These are phyloP conservation scores for Percopsis transmontana DNA, from an alignment of 2,113 vertebrate genomes.

Conservation along the genomic window DNA sequence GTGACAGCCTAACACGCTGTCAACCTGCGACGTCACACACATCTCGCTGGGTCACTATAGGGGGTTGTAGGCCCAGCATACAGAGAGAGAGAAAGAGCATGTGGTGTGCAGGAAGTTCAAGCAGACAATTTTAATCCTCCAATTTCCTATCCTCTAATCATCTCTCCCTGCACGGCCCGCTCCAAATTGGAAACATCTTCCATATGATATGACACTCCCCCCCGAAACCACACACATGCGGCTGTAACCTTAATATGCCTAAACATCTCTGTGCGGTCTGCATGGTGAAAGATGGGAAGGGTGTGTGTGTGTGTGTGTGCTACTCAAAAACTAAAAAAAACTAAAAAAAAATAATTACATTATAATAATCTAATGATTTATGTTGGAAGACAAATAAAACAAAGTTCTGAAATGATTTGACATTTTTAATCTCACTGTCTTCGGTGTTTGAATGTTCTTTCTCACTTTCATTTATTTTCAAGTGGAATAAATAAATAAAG, in stretches of 20 bases:
- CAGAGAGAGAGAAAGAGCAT: conserved; percentile 33
- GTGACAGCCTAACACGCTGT: conserved; percentile 48
- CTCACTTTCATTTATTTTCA: no score
- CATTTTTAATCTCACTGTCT: no score
- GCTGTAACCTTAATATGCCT: no score
- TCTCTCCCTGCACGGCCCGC: conserved; percentile 82
- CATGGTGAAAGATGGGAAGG: neutral
- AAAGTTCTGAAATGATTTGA: no score
- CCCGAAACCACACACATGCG: neutral
- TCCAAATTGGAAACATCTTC: conserved; percentile 95
- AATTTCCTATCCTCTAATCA: conserved; percentile 99
- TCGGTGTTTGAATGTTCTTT: no score
- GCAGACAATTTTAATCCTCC: conserved; percentile 98
- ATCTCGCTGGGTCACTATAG: conserved; percentile 49
- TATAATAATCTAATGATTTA: no score
- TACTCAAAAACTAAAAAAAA: no score
- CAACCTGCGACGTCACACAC: conserved; percentile 42
- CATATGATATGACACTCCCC: conserved; percentile 52
- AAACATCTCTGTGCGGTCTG: no score
- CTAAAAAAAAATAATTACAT: no score
- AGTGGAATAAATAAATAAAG: no score
- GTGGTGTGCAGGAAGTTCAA: conserved; percentile 90
- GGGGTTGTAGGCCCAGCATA: conserved; percentile 80
- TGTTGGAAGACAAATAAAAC: no score
- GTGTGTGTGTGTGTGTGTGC: neutral